Conservation (phyloP, 2,888 invertebrate genomes). For the Resseliella maxima region DNA sequence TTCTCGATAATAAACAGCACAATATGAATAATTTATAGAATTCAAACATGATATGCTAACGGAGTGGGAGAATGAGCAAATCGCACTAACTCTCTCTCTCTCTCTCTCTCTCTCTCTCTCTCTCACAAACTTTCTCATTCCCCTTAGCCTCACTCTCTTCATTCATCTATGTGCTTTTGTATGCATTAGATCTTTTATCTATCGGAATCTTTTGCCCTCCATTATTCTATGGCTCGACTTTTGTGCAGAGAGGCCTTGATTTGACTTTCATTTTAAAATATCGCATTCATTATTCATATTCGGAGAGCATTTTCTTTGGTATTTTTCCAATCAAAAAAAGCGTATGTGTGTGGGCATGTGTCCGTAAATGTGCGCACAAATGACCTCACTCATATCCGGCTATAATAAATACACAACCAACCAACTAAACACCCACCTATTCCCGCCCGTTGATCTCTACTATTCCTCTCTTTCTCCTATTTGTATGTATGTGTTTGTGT, state of each 20-base stretch:
- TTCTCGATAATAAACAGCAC: constrained; percentile 38
- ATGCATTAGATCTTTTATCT: constrained; percentile 40
- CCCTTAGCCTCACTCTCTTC: not conserved
- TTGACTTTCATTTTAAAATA: constrained; percentile 53
- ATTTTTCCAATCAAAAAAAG: constrained; percentile 33
- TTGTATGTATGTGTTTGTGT: no score
- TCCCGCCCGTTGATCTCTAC: not conserved
- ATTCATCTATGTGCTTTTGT: not conserved
- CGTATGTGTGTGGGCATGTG: not conserved
- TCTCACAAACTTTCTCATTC: no score
- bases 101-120: no score
- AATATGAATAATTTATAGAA: constrained; percentile 42
- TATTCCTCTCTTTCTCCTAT: no score
- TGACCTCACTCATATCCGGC: not conserved
- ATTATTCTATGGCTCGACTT: not conserved
- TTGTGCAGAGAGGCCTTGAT: not conserved
- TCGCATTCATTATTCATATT: constrained; percentile 51
- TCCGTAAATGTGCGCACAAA: constrained; percentile 1
- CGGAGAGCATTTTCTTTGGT: constrained; percentile 11
- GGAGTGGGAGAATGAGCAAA: no score
- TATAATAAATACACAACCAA: not conserved
- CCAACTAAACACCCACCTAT: no score
- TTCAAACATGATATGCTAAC: not conserved
- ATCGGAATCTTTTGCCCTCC: constrained; percentile 12
- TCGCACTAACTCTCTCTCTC: no score